Evolutionary conservation across 2,797 vertebrate genomes (phyloP).

Genomic region (Sebastes kiyomatsui): DNA sequence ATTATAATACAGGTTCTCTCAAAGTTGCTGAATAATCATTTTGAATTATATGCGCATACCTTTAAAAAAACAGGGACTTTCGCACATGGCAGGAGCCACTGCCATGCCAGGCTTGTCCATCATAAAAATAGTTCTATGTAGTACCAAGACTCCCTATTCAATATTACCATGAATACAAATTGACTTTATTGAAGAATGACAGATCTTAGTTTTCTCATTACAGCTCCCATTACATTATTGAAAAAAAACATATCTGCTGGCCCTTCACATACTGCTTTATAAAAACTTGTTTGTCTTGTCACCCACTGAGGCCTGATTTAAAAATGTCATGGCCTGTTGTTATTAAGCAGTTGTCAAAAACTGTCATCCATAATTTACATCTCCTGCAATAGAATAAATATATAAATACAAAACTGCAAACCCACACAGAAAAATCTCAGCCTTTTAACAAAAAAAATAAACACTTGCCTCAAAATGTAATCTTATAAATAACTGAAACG

Average conservation of each 20-base stretch:
- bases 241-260: not conserved
- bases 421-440: not conserved
- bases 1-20: not conserved
- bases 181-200: not conserved
- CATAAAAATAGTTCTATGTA: not conserved
- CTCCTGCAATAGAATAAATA: not conserved
- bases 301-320: not conserved
- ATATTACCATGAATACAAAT: not conserved
- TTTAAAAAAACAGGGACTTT: not conserved
- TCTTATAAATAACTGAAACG: not conserved
- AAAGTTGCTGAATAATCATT: not conserved
- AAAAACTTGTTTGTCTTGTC: not conserved
- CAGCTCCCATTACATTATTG: not conserved
- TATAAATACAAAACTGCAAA: not conserved
- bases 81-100: not conserved
- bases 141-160: not conserved
- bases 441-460: not conserved
- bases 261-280: not conserved
- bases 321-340: conserved; percentile 12
- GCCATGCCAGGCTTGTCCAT: not conserved
- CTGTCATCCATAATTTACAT: not conserved
- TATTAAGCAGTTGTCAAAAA: not conserved
- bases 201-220: conserved; percentile 1
- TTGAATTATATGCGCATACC: not conserved
- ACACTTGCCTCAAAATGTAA: not conserved